These are phyloP conservation scores for Melanaphis sacchari DNA, from an alignment of 1,140 invertebrate genomes.

Conservation along the genomic window DNA sequence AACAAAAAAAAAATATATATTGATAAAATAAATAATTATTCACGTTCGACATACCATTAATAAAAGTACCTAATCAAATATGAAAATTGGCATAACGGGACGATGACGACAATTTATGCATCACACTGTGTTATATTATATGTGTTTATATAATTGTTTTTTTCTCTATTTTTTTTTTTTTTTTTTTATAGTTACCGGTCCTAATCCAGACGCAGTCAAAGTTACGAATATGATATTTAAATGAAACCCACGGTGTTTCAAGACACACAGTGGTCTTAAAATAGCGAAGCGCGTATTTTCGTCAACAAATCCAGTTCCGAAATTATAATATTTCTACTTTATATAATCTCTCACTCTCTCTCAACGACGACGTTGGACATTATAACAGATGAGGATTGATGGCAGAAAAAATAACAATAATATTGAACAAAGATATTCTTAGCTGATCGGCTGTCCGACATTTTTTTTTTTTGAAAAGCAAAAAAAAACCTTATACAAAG, in stretches of 20 bases:
- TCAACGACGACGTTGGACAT: neutral
- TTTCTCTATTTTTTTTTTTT: neutral
- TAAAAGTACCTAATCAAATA: neutral
- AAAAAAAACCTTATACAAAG: neutral
- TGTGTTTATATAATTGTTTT: conserved; percentile 3
- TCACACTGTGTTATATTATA: neutral
- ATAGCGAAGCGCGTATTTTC: neutral
- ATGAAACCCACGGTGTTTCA: neutral
- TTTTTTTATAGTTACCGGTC: neutral
- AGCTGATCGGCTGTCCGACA: neutral
- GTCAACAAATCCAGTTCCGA: conserved; percentile 11
- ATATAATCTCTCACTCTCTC: neutral
- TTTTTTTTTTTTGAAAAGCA: neutral
- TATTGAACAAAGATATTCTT: neutral
- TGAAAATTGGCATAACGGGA: neutral
- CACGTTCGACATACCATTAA: neutral
- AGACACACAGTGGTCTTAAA: neutral
- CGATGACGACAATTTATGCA: neutral
- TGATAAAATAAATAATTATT: neutral
- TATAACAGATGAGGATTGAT: neutral
- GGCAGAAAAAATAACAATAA: neutral
- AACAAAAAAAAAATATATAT: neutral
- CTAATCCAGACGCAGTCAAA: neutral
- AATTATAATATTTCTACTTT: neutral
- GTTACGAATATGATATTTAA: conserved; percentile 3